phyloP scores from a whole-genome alignment of 2,797 vertebrate genomes.

The Chaenodraco wilsoni region DNA sequence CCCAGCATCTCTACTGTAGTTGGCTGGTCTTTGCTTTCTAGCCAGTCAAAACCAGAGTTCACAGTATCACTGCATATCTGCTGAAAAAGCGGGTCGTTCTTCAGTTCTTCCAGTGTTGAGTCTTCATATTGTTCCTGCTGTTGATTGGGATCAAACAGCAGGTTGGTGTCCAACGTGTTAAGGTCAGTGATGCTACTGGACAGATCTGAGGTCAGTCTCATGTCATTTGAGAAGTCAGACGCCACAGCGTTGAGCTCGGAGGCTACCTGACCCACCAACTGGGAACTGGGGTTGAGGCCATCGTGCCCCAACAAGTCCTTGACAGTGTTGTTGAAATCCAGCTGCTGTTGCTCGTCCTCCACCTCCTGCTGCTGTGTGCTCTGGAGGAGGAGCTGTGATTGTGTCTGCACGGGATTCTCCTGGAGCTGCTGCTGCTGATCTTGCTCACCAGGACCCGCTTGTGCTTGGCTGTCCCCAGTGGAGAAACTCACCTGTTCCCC shows the following conservation, averaged over 20 bases:
- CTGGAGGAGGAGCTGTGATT: conserved; percentile 81
- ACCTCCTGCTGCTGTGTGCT: conserved; percentile 81
- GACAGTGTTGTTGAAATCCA: conserved; percentile 97
- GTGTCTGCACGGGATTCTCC: conserved; percentile 71
- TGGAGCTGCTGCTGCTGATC: conserved; percentile 75
- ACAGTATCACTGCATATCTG: conserved; percentile 99
- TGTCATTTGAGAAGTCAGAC: conserved; percentile 95
- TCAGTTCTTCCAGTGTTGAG: conserved; percentile 99
- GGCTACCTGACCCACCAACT: conserved; percentile 93
- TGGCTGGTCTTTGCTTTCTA: conserved; percentile 99
- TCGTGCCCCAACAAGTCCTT: conserved; percentile 96
- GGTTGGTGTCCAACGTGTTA: conserved; percentile 96
- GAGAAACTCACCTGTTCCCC: conserved; percentile 91
- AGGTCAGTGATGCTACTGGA: conserved; percentile 99
- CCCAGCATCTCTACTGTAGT: conserved; percentile 99
- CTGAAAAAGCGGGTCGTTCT: conserved; percentile 99
- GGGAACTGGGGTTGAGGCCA: conserved; percentile 93
- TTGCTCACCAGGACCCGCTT: conserved; percentile 90
- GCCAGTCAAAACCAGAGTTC: conserved; percentile 97
- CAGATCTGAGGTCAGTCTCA: conserved; percentile 97
- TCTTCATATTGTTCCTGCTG: conserved; percentile 99
- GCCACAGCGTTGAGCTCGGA: conserved; percentile 92
- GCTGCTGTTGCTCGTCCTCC: conserved; percentile 84
- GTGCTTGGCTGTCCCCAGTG: conserved; percentile 92
- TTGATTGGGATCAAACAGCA: conserved; percentile 97